These are phyloP conservation scores for Dryadula phaetusa DNA, from an alignment of 2,888 invertebrate species.

Conservation along the genomic window DNA sequence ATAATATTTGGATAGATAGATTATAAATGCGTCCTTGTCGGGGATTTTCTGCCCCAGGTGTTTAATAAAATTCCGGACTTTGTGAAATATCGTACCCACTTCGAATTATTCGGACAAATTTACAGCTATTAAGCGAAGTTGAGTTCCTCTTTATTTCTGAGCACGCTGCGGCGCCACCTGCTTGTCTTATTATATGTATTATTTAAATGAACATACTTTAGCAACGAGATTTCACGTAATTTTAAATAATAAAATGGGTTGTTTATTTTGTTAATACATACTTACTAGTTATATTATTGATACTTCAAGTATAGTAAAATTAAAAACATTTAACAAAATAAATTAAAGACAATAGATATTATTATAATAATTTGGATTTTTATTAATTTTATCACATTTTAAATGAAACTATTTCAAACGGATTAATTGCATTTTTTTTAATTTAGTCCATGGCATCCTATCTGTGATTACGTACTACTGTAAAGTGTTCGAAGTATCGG, in stretches of 20 bases:
- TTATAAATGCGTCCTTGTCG: conserved; percentile 24
- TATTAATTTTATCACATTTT: too few relatives aligned
- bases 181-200: conserved; percentile 26
- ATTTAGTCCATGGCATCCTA: too few relatives aligned
- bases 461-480: too few relatives aligned
- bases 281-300: too few relatives aligned
- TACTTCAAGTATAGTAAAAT: too few relatives aligned
- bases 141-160: conserved; percentile 38
- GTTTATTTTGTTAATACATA: neutral
- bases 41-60: conserved; percentile 38
- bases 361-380: too few relatives aligned
- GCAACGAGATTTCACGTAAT: neutral
- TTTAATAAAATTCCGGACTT: conserved; percentile 39
- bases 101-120: conserved; percentile 40
- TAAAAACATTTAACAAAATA: too few relatives aligned
- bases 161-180: conserved; percentile 25
- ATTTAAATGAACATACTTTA: conserved; percentile 7
- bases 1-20: conserved; percentile 24
- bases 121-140: conserved; percentile 31
- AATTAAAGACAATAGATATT: too few relatives aligned
- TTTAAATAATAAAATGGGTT: neutral
- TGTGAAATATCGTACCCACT: conserved; percentile 38
- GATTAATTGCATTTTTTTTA: too few relatives aligned
- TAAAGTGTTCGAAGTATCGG: too few relatives aligned
- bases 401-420: too few relatives aligned